Conservation (phyloP, 2,113 vertebrate genomes). For the Malurus melanocephalus region DNA sequence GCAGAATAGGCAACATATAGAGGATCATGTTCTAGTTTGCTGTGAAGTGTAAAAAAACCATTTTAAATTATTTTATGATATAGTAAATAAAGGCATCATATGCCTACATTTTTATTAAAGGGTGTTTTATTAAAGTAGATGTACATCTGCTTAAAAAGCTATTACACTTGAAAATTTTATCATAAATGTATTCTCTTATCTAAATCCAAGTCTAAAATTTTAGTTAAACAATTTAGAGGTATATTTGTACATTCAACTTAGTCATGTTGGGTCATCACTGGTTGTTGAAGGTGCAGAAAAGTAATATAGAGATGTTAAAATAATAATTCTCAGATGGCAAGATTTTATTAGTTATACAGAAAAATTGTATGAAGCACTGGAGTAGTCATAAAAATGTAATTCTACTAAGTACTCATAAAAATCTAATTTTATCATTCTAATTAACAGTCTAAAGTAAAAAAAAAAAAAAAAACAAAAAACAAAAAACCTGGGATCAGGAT, state of each 20-base stretch:
- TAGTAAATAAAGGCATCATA: not conserved
- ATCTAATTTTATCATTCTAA: not conserved
- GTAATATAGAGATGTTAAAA: not conserved
- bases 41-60: conserved; percentile 57
- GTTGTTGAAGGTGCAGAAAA: not conserved
- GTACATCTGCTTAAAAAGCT: not conserved
- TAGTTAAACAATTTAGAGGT: not conserved
- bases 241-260: not conserved
- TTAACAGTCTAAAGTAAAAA: not conserved
- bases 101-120: not conserved
- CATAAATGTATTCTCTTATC: not conserved
- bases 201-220: not conserved
- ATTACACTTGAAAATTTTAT: not conserved
- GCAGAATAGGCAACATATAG: conserved; percentile 94
- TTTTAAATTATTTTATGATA: not conserved
- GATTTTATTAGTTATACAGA: not conserved
- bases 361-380: not conserved
- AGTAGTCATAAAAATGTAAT: not conserved
- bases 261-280: not conserved
- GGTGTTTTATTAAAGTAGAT: not conserved
- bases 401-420: not conserved
- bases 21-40: conserved; percentile 90
- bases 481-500: not conserved
- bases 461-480: not conserved
- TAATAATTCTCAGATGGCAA: not conserved